These are phyloP conservation scores for Drosophila nannoptera DNA, from an alignment of 1,140 invertebrate species.

Conservation along the genomic window DNA sequence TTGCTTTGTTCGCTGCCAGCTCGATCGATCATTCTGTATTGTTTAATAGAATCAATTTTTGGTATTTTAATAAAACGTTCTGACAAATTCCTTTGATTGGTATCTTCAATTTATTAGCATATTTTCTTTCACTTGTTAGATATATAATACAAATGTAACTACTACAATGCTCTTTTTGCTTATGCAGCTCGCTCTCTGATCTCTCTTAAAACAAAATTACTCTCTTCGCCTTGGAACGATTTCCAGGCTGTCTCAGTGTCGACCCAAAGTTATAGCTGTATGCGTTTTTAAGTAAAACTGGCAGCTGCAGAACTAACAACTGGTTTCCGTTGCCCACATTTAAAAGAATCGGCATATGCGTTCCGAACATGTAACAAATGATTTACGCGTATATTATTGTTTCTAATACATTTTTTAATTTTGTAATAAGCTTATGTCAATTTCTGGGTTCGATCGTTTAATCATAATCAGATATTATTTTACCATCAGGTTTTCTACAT, in stretches of 20 bases:
- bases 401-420: too few species aligned
- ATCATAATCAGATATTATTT: too few species aligned
- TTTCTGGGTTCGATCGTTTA: too few species aligned
- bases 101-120: slow-evolving; percentile 50
- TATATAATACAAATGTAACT: too few species aligned
- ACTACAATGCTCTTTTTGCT: background rate
- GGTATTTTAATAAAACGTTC: slow-evolving; percentile 41
- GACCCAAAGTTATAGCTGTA: slow-evolving; percentile 9
- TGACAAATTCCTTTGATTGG: slow-evolving; percentile 53
- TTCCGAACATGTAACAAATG: background rate
- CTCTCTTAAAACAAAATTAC: slow-evolving; percentile 10
- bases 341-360: background rate
- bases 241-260: slow-evolving; percentile 36
- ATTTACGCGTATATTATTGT: too few species aligned
- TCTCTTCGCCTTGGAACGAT: slow-evolving; percentile 45
- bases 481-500: too few species aligned
- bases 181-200: slow-evolving; percentile 1
- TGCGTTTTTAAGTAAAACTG: slow-evolving; percentile 43
- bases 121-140: too few species aligned
- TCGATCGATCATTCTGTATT: slow-evolving; percentile 69
- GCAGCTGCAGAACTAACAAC: slow-evolving; percentile 72
- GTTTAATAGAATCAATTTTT: slow-evolving; percentile 72
- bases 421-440: too few species aligned
- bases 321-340: slow-evolving; percentile 56
- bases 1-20: slow-evolving; percentile 22